Conservation (phyloP, 1,140 invertebrate species). For the Sitobion miscanthi region DNA sequence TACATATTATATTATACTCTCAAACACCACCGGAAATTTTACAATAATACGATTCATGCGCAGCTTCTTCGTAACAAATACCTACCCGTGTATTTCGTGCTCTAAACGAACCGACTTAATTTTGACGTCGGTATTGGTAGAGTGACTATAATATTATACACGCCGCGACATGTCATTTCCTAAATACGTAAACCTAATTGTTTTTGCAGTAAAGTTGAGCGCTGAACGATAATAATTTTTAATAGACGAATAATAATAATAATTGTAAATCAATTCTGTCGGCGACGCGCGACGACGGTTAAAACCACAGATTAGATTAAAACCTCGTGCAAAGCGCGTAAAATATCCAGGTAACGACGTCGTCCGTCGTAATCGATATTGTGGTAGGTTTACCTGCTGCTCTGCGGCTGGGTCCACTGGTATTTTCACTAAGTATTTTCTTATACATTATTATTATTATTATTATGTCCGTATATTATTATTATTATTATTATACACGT, state of each 20-base stretch:
- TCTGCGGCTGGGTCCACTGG: neutral
- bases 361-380: conserved; percentile 25
- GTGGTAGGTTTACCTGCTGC: neutral
- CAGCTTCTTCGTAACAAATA: neutral
- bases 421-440: conserved; percentile 6
- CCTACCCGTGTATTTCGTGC: neutral
- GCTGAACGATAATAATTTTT: neutral
- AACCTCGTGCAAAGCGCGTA: neutral
- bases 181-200: neutral
- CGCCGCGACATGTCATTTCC: neutral
- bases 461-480: neutral
- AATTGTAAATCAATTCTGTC: neutral
- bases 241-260: neutral
- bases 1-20: too few relatives aligned
- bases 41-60: neutral
- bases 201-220: neutral
- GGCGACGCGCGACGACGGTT: neutral
- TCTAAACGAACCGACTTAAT: neutral
- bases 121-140: neutral
- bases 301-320: conserved; percentile 10
- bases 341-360: neutral
- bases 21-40: neutral
- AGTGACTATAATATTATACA: neutral
- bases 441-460: neutral
- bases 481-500: neutral